Base-by-base conservation (phyloP, 2,113 vertebrate genomes). In the Crotalus viridis region DNA sequence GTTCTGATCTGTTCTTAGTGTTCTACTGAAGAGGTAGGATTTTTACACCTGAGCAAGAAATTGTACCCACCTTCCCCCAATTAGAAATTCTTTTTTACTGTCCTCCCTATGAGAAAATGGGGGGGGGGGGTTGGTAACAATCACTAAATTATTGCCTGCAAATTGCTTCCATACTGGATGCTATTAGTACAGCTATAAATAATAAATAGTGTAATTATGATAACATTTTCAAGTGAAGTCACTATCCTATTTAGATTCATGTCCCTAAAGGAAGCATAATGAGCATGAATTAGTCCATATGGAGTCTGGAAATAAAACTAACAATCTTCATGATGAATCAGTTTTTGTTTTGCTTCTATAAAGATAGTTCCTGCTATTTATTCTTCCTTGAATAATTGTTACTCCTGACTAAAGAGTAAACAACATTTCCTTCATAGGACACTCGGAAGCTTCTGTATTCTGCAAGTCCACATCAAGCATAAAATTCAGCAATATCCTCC, bases 371-470 rank as follows among this genome's bases (percentile, higher is more conserved):
- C 0, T 57, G 19, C 43, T 59, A 85, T 85, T 92, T 89, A 92
- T 89, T 81, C 88, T 21, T 89, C 26, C 88, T 51, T 69, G 52
- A 51, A 90, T 89, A 39, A 52, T 90, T 85, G 55, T 59, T 90
- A 21, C 26, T 64, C 21, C 88, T 56, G 39, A 28, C 43, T n/a
- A 56, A 92, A 89, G 39, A 61, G 56, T 90, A 86, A 90, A 85
- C 92, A 93, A 61, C 22, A 64, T 93, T 89, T 90, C 86, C 88
- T 90, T 81, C 74, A 87, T 61, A 56, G 74, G 89, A 90, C 19
- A 54, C 46, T 90, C 64, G 81, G 88, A 93, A 93, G 52, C 2
- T 61, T 15, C 74, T 61, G 56, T 86, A n/a, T 52, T 90, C 88
- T 9, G 13, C 74, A 90, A 87, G 86, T 81, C 87, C 87, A 89